Evolutionary conservation across 2,113 vertebrate species (phyloP).

Genomic region (Ptyas mucosa): DNA sequence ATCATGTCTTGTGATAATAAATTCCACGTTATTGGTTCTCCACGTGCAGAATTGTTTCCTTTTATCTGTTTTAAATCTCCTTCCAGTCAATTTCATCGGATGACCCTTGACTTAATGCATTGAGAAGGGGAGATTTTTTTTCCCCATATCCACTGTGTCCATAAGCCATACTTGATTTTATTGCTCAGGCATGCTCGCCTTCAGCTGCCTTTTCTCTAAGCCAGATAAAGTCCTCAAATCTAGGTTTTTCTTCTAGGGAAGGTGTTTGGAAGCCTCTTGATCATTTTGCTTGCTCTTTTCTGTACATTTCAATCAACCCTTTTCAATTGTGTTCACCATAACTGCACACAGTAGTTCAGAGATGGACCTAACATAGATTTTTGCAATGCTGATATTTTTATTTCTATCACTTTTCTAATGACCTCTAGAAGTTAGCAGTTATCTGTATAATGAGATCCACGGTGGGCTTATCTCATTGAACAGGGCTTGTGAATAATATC

Average conservation of each 20-base stretch:
- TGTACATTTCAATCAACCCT: background rate
- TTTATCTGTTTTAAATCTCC: background rate
- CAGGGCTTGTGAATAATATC: background rate
- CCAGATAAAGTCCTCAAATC: background rate
- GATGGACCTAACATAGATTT: background rate
- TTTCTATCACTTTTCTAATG: background rate
- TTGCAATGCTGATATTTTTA: background rate
- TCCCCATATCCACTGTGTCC: background rate
- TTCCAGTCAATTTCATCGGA: background rate
- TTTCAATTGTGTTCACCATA: background rate
- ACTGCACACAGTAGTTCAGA: background rate
- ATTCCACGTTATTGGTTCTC: background rate
- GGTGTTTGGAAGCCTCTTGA: background rate
- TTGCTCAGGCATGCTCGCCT: background rate
- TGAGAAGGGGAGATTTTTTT: background rate
- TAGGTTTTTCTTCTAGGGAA: background rate
- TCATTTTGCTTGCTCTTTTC: background rate
- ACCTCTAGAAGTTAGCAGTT: background rate
- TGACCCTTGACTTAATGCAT: background rate
- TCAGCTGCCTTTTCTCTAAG: background rate
- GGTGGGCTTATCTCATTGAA: background rate
- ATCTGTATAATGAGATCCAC: background rate
- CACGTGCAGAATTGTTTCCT: background rate
- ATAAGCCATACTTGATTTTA: background rate
- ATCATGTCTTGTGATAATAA: background rate